Base-by-base conservation (phyloP, 2,113 vertebrate species). In the Chaenogobius annularis region DNA sequence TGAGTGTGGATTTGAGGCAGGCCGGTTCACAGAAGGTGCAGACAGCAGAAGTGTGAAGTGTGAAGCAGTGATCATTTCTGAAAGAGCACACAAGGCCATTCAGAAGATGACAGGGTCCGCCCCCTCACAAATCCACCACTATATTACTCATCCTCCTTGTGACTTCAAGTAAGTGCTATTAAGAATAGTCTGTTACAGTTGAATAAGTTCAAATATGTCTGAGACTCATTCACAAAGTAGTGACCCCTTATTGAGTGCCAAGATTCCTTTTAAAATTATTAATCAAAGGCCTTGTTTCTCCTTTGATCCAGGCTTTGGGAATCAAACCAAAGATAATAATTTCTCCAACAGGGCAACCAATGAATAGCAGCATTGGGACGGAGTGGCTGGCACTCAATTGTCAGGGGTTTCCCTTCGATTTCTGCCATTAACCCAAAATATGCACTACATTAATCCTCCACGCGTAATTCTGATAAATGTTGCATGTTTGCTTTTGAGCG, bases 161-260 rank as follows among this genome's bases (percentile, higher is more conserved):
- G 62, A 48, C 69, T 66, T 80, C 14, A 31, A 75, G 66, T 67
- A 52, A 73, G 71, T 4, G 14, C 67, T 59, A 2, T 37, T 56
- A 46, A 50, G 75, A 85, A 68, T 11, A 17, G 31, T 31, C 68
- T 73, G 66, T 62, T 56, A 55, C 74, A 70, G 59, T 54, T 73
- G 78, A 78, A 58, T 58, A 12, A n/a, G 17, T 19, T 52, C 48
- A 52, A 17, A 52, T 52, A 0, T 54, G 50, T 54, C 1, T 20
- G n/a, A 9, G 19, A 5, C 19, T 15, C 9, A 54, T 54, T 54
- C 50, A 54, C 19, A 54, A 54, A 54, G n/a, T 7, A 50, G 47
- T 19, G 19, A 15, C 47, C 47, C 15, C 47, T 48, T 48, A 48
- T 48, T 48, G 47, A 48, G 14, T 48, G 47, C 17, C 1, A 15